Conservation (phyloP, 2,113 vertebrate genomes). For the Hemiprocne comata region DNA sequence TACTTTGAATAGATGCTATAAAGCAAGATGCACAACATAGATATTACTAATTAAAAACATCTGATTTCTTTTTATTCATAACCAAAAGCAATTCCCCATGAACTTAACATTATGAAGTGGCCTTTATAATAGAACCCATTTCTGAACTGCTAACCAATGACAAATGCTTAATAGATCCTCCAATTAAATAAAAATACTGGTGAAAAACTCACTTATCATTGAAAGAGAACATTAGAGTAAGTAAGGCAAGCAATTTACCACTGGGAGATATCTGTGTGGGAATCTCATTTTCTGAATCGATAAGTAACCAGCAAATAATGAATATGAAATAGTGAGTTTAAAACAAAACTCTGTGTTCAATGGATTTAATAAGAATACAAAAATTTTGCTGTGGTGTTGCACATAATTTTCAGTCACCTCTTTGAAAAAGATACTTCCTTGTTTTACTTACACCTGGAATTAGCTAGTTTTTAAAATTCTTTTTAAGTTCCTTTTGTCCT, state of each 20-base stretch:
- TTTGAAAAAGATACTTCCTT: not conserved
- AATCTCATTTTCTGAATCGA: not conserved
- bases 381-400: not conserved
- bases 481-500: not conserved
- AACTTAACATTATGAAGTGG: not conserved
- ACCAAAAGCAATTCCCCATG: not conserved
- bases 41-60: not conserved
- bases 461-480: not conserved
- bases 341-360: not conserved
- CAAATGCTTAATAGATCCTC: not conserved
- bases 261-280: not conserved
- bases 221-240: not conserved
- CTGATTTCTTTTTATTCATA: not conserved
- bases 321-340: not conserved
- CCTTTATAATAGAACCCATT: not conserved
- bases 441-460: not conserved
- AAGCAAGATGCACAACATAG: not conserved
- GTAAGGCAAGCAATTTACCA: not conserved
- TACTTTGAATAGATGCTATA: not conserved
- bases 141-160: not conserved
- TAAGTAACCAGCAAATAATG: not conserved
- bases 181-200: not conserved
- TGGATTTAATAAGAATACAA: not conserved
- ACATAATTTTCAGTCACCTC: not conserved
- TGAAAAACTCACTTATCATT: not conserved